phyloP scores from a whole-genome alignment of 2,113 vertebrate genomes.

The Platycercus adscitus region DNA sequence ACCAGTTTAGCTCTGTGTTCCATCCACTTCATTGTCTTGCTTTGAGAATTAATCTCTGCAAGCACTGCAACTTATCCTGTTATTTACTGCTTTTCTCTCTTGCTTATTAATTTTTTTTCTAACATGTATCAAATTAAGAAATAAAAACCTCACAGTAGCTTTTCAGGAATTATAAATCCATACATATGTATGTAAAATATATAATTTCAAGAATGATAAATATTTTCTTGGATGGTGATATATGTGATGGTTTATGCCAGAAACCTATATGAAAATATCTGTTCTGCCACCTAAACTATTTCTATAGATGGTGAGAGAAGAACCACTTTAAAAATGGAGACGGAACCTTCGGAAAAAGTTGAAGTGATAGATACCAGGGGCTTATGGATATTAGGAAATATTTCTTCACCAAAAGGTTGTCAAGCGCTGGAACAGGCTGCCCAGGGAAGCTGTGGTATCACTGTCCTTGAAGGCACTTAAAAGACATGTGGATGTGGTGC shows the following conservation, averaged over 20 bases:
- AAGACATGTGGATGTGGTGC: neutral
- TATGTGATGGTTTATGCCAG: neutral
- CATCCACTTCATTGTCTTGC: neutral
- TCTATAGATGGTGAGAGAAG: neutral
- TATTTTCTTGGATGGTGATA: neutral
- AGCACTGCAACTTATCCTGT: neutral
- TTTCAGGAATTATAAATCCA: neutral
- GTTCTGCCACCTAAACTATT: neutral
- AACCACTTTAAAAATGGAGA: neutral
- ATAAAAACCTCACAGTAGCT: neutral
- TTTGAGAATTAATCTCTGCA: slow-evolving; percentile 9
- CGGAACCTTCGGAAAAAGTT: neutral
- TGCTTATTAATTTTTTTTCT: neutral
- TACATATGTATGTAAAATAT: neutral
- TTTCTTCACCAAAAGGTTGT: neutral
- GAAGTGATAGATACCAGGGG: neutral
- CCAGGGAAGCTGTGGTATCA: no score
- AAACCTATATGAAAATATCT: neutral
- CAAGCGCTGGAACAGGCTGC: neutral
- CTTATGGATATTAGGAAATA: neutral
- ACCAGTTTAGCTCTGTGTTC: neutral
- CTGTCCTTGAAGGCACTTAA: neutral
- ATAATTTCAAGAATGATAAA: neutral
- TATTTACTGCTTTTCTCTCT: slow-evolving; percentile 10
- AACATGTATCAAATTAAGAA: neutral